Conservation (phyloP, 2,888 invertebrate species). For the Leptura quadrifasciata region DNA sequence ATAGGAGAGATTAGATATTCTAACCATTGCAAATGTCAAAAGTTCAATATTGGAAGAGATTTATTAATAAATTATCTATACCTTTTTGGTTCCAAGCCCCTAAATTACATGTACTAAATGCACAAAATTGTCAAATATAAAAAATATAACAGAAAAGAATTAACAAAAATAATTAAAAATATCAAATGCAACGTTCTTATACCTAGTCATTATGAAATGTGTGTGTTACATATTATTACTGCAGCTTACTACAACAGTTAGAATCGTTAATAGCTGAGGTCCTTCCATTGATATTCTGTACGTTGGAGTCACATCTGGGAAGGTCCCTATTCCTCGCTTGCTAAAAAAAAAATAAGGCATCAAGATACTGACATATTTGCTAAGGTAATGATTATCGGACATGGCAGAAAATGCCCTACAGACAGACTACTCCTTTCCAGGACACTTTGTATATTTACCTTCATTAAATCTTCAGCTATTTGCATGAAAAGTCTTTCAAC, state of each 20-base stretch:
- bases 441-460: constrained; percentile 73
- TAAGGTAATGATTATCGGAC: neutral
- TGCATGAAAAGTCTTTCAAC: constrained; percentile 97
- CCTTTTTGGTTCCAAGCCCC: neutral
- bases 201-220: neutral
- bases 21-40: no score
- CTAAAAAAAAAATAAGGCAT: constrained; percentile 67
- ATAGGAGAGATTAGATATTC: no score
- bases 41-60: neutral
- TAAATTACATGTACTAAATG: neutral
- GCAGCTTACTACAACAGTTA: constrained; percentile 77
- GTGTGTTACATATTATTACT: constrained; percentile 53
- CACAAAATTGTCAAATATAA: neutral
- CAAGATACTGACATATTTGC: neutral
- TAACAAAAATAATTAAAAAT: neutral
- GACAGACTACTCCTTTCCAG: no score
- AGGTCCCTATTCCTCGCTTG: constrained; percentile 91
- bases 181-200: neutral
- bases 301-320: constrained; percentile 83
- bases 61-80: neutral
- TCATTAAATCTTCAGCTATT: constrained; percentile 94
- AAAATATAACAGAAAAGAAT: neutral
- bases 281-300: constrained; percentile 83
- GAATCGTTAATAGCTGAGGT: constrained; percentile 82
- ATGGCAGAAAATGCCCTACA: no score